A percentile compares a stretch with the other conserved stretches of the same genome.
These are phyloP conservation scores for Drosophila ercepeae DNA, from an alignment of 1,140 invertebrate genomes.

Conservation along the genomic window DNA sequence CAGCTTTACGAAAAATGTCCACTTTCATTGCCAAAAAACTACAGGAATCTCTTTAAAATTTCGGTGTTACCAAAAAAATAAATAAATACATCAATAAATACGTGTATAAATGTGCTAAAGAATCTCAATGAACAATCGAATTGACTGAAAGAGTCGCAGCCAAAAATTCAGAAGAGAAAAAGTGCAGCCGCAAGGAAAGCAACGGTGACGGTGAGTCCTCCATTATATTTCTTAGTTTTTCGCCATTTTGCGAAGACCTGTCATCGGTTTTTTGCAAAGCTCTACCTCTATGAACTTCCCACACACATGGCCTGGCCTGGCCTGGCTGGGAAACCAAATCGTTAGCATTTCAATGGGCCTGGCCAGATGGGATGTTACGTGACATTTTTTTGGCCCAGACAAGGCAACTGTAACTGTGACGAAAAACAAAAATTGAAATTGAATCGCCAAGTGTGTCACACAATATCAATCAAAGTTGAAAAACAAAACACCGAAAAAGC, in stretches of 20 bases:
- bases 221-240: not conserved
- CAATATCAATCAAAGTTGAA: constrained; percentile 71
- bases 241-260: constrained; percentile 14
- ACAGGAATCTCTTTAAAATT: constrained; percentile 27
- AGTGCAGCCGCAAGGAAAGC: constrained; percentile 4
- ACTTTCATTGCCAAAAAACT: constrained; percentile 39
- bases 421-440: constrained; percentile 60
- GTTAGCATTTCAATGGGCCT: constrained; percentile 59
- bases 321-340: constrained; percentile 38
- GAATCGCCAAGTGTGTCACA: constrained; percentile 45
- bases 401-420: constrained; percentile 22
- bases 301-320: constrained; percentile 3
- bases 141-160: constrained; percentile 29
- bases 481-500: constrained; percentile 31
- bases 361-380: constrained; percentile 53
- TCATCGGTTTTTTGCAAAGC: constrained; percentile 44
- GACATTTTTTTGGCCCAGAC: constrained; percentile 35
- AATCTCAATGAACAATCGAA: constrained; percentile 28
- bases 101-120: constrained; percentile 19
- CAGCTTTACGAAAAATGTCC: constrained; percentile 33
- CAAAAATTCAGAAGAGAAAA: constrained; percentile 11
- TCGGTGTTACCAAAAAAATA: constrained; percentile 3
- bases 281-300: constrained; percentile 41
- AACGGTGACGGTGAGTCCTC: constrained; percentile 28
- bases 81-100: constrained; percentile 20